phyloP scores from a whole-genome alignment of 2,113 vertebrate genomes.

The Notiomystis cincta region DNA sequence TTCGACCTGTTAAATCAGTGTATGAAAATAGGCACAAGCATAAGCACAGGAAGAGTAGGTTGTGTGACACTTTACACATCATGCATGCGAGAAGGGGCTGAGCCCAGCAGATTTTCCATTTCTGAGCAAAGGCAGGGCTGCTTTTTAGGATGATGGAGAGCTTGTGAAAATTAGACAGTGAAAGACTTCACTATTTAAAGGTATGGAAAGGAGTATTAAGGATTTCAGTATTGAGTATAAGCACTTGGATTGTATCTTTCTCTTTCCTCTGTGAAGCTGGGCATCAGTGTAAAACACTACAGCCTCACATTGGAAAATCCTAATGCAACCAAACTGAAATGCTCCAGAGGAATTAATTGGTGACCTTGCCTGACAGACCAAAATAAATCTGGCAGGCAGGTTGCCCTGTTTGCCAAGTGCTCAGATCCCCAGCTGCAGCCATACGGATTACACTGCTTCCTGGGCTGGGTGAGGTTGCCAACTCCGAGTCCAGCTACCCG shows the following conservation, averaged over 20 bases:
- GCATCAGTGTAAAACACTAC: not conserved
- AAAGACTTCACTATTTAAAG: not conserved
- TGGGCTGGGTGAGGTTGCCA: not conserved
- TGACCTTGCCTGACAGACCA: constrained; percentile 58
- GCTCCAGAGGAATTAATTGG: constrained; percentile 29
- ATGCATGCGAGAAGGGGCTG: not conserved
- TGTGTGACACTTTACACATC: not conserved
- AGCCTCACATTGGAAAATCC: not conserved
- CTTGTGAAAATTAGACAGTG: not conserved
- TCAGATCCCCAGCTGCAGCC: constrained; percentile 42
- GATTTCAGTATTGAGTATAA: not conserved
- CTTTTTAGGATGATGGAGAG: not conserved
- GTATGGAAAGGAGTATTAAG: not conserved
- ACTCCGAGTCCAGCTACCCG: not conserved
- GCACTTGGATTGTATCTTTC: not conserved
- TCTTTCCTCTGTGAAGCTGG: not conserved
- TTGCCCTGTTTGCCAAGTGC: constrained; percentile 1
- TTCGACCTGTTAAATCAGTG: not conserved
- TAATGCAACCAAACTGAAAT: constrained; percentile 4
- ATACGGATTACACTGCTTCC: not conserved
- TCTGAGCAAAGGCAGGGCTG: not conserved
- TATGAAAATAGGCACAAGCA: not conserved
- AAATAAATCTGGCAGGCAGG: constrained; percentile 48
- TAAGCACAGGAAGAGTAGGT: not conserved
- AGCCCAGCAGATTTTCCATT: not conserved